phyloP scores from a whole-genome alignment of 1,140 invertebrate species.

The Heliconius himera region DNA sequence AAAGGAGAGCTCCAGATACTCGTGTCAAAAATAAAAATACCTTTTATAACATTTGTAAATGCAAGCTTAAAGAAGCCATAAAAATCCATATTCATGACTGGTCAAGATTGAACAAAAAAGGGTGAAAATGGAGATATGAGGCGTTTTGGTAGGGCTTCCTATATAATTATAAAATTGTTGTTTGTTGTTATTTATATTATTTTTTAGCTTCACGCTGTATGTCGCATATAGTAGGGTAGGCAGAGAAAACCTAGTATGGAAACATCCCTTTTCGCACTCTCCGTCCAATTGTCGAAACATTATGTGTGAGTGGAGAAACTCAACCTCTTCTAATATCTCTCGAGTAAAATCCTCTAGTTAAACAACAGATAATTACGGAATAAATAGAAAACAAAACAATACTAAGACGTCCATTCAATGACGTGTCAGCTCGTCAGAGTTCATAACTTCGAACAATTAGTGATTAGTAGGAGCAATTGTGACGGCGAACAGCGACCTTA shows the following conservation, averaged over 20 bases:
- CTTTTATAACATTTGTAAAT: background rate
- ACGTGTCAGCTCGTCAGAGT: background rate
- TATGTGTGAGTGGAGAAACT: too few relatives aligned
- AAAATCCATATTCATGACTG: slow-evolving; percentile 24
- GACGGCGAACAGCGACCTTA: background rate
- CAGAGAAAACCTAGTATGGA: too few relatives aligned
- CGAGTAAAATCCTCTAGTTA: too few relatives aligned
- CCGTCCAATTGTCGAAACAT: too few relatives aligned
- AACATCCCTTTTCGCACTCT: too few relatives aligned
- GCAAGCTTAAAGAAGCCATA: slow-evolving; percentile 25
- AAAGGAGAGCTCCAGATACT: too few relatives aligned
- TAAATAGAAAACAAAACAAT: too few relatives aligned
- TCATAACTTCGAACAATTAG: slow-evolving; percentile 14
- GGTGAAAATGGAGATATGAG: background rate
- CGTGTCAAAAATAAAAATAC: too few relatives aligned
- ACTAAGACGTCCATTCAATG: background rate
- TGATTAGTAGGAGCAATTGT: background rate
- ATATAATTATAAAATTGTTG: background rate
- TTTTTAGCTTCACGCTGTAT: background rate
- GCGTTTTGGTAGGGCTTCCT: slow-evolving; percentile 19
- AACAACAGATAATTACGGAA: too few relatives aligned
- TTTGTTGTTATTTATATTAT: too few relatives aligned
- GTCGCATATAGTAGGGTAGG: too few relatives aligned
- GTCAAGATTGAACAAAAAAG: slow-evolving; percentile 12
- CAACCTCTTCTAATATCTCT: too few relatives aligned